Base-by-base conservation (phyloP, 2,797 vertebrate species). In the Oophaga sylvatica region DNA sequence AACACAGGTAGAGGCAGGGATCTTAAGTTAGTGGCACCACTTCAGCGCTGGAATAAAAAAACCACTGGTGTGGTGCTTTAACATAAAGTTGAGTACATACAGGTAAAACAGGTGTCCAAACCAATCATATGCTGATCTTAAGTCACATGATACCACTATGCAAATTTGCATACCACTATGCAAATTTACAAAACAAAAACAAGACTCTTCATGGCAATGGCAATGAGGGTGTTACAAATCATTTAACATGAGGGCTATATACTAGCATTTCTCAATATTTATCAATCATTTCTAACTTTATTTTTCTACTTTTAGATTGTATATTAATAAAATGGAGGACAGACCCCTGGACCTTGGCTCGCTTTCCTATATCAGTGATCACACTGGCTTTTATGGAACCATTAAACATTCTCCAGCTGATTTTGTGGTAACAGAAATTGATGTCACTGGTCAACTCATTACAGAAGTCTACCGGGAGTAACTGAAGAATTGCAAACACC, bases 391-490 rank as follows among this genome's bases (percentile, higher is more conserved):
- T 90, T 75, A 89, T 3, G 97, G 98, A 22, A 96, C 92, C 8
- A 96, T 99, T 90, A 98, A 99, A 94, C 95, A 92, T 90, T 94
- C 92, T 0, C 94, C 96, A 59, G 90, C 90, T 87, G 98, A 99
- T 93, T 99, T 99, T 91, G 90, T 97, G 9, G 97, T 99, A 90
- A 96, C 92, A 2, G 98, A 98, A 90, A 96, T 99, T 17, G 94
- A 97, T 92, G 80, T 90, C 0, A 75, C 88, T 0, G 93, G 95
- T 0, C 93, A 90, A 4, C 81, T 90, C 2, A 95, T 95, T 22
- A 93, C 92, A 45, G 91, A 91, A 2, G 10, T 79, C 16, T 4
- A 3, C 31, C 11, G 65, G 22, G 59, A 76, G 86, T 3, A 5
- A 48, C 0, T 9, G 68, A 70, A 7, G 87, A 90, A 2, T 83